Conservation (phyloP, 2,797 vertebrate species). For the Simalia tracyae region DNA sequence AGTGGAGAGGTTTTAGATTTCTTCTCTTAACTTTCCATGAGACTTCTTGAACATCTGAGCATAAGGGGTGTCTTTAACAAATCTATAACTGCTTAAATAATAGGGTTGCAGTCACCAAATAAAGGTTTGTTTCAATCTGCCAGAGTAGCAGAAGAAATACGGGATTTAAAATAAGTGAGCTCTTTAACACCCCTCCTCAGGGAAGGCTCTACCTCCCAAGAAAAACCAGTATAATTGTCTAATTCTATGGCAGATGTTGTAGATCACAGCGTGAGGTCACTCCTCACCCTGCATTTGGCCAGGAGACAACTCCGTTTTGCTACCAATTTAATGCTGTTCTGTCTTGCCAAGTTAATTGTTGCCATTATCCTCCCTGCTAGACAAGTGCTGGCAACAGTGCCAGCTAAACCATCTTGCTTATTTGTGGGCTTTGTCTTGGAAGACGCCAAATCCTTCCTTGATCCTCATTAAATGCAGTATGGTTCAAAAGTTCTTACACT, state of each 20-base stretch:
- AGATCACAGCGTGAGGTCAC: constrained; percentile 31
- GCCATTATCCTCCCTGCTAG: constrained; percentile 64
- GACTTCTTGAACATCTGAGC: neutral
- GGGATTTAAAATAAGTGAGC: constrained; percentile 22
- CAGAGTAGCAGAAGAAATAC: constrained; percentile 39
- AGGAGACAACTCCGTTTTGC: constrained; percentile 57
- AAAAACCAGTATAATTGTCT: constrained; percentile 22
- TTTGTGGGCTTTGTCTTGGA: constrained; percentile 63
- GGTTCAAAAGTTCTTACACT: constrained; percentile 69
- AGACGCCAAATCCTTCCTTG: constrained; percentile 70
- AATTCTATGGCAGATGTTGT: constrained; percentile 38
- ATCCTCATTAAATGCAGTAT: constrained; percentile 70
- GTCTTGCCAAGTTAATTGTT: constrained; percentile 65
- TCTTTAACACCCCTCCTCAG: constrained; percentile 8
- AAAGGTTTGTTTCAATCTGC: neutral
- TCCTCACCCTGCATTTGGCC: constrained; percentile 35
- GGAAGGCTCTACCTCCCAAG: neutral
- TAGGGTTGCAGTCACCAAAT: neutral
- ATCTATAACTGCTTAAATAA: constrained; percentile 7
- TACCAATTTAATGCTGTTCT: constrained; percentile 57
- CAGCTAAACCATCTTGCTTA: constrained; percentile 68
- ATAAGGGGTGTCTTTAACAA: neutral
- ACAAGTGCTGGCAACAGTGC: constrained; percentile 59
- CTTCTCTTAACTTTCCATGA: neutral
- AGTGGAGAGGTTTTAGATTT: neutral